Evolutionary conservation across 2,113 vertebrate genomes (phyloP), one percentile per base, ranked within the genome.

Genomic region (Proteles cristata): DNA sequence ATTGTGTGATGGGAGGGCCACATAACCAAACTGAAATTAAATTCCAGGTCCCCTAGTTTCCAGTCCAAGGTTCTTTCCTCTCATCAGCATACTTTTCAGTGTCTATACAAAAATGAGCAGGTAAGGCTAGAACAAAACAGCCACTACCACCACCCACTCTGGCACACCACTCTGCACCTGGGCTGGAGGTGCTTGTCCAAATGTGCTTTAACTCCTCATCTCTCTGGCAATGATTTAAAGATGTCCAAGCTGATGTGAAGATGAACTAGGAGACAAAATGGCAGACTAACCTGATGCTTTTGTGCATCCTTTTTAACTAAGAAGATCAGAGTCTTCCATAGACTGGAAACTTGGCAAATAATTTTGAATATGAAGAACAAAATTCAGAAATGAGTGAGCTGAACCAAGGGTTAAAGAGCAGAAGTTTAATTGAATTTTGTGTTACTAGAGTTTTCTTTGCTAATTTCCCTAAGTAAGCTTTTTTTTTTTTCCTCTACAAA

Each of bases 401-500:
- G 12, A 58, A 45, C 17, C 12, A 93, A 28, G 35, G 50, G 39
- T 82, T 92, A 15, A 84, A 81, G 74, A 82, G 3, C 31, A 33
- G 28, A 55, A 11, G 61, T 61, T 68, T 89, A 55, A 92, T 69
- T 93, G 7, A 81, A 4, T 92, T 85, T 76, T 93, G 8, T 71
- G 15, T 39, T 39, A 45, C 9, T 83, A 35, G 61, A 58, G 43
- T 90, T 95, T 21, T n/a, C 48, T 92, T 93, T 74, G 45, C n/a
- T 73, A 11, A 79, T 94, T 89, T 85, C 33, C 55, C 82, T 58
- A 93, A 35, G 84, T 81, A 71, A 83, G 35, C 10, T 73, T 92
- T 73, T 92, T 90, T 90, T 68, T 90, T 90, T 39, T 39, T 68
- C 11, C 35, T 94, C 28, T 83, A 69, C 45, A 76, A 90, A 87